Conservation (phyloP, 2,797 vertebrate genomes). For the Threskiornis aethiopicus region DNA sequence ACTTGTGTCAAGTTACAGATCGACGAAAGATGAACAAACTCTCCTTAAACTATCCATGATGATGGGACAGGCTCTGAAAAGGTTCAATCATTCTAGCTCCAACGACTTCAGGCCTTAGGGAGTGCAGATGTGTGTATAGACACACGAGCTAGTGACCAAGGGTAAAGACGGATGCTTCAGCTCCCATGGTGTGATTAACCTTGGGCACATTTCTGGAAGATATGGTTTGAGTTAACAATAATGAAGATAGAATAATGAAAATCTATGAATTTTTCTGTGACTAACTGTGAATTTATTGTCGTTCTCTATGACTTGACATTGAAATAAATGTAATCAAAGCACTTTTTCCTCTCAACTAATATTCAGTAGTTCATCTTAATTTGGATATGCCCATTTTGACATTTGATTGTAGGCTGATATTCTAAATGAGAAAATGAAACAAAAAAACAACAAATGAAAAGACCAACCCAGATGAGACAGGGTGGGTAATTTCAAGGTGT, state of each 20-base stretch:
- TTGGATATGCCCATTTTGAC: neutral
- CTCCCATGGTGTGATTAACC: neutral
- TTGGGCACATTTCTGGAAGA: neutral
- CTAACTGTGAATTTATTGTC: neutral
- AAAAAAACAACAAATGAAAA: neutral
- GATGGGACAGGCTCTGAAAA: neutral
- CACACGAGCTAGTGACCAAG: neutral
- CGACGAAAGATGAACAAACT: neutral
- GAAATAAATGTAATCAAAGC: neutral
- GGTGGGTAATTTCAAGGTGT: neutral
- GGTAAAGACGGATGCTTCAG: neutral
- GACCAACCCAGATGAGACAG: neutral
- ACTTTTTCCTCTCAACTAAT: neutral
- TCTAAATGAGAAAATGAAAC: neutral
- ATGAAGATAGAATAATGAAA: neutral
- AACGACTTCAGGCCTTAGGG: neutral
- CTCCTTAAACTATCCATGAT: neutral
- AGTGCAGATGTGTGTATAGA: accelerated
- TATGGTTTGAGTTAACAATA: neutral
- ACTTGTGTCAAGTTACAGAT: neutral
- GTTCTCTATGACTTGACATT: neutral
- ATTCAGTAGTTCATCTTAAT: neutral
- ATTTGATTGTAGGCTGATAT: neutral
- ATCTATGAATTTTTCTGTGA: neutral
- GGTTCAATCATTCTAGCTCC: neutral